These are phyloP conservation scores for Oryzias sinensis DNA, from an alignment of 2,797 vertebrate genomes.

Conservation along the genomic window DNA sequence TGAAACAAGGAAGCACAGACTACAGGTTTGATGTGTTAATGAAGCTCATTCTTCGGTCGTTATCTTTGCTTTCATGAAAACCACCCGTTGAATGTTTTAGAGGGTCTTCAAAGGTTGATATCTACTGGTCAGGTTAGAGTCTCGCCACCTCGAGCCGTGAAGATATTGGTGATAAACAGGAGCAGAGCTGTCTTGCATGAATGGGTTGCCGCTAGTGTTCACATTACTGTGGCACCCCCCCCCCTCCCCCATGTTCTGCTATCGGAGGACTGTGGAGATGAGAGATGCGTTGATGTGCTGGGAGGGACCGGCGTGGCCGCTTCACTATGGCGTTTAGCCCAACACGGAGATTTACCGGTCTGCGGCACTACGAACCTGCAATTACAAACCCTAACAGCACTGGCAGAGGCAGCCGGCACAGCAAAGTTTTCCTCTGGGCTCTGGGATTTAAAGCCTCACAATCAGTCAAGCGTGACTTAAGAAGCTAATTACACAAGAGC, in stretches of 20 bases:
- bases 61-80: slow-evolving; percentile 55
- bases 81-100: slow-evolving; percentile 55
- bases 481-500: slow-evolving; percentile 74
- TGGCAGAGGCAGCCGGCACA: slow-evolving; percentile 49
- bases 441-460: slow-evolving; percentile 65
- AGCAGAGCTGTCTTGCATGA: no score
- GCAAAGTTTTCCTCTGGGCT: slow-evolving; percentile 57
- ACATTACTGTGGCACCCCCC: slow-evolving; percentile 13
- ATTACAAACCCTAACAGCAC: slow-evolving; percentile 76
- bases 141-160: slow-evolving; percentile 13
- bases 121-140: slow-evolving; percentile 24
- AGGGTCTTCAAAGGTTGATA: slow-evolving; percentile 24
- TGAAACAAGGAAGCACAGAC: slow-evolving; percentile 60
- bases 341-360: slow-evolving; percentile 68
- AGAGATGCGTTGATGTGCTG: slow-evolving; percentile 51
- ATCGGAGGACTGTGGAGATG: slow-evolving; percentile 45
- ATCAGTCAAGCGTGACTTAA: slow-evolving; percentile 68
- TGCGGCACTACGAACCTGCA: slow-evolving; percentile 72
- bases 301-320: slow-evolving; percentile 56
- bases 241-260: slow-evolving; percentile 34
- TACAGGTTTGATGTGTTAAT: slow-evolving; percentile 73
- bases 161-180: slow-evolving; percentile 11
- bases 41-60: slow-evolving; percentile 63
- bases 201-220: not conserved
- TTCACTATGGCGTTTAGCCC: slow-evolving; percentile 60